Evolutionary conservation across 2,797 vertebrate genomes (phyloP).

Genomic region (Taeniopygia guttata): DNA sequence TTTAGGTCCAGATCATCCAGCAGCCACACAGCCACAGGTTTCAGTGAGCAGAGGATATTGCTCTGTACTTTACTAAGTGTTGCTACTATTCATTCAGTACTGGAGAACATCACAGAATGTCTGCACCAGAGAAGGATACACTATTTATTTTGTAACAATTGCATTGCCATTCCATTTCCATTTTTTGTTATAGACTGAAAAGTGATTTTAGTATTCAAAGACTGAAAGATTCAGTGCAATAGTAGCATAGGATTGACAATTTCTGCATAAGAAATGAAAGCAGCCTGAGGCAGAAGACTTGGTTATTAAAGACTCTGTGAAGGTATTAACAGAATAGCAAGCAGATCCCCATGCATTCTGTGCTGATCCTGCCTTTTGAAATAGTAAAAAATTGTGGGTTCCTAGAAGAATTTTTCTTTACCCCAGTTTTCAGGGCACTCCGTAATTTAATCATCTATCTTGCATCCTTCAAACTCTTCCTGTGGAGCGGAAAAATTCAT

Average conservation of each 20-base stretch:
- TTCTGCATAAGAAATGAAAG: neutral
- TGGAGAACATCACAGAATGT: neutral
- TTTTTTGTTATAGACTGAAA: neutral
- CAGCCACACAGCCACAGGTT: accelerated
- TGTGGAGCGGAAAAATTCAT: neutral
- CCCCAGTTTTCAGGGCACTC: neutral
- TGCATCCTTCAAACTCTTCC: neutral
- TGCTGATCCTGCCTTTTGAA: neutral
- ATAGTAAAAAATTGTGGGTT: neutral
- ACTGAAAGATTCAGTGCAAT: neutral
- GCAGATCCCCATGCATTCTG: neutral
- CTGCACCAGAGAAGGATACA: neutral
- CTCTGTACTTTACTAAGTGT: neutral
- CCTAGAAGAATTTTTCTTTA: neutral
- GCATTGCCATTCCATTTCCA: neutral
- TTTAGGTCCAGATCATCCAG: neutral
- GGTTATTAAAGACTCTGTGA: neutral
- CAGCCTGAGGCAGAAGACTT: neutral
- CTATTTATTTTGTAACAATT: neutral
- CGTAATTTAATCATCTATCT: neutral
- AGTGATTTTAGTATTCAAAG: neutral
- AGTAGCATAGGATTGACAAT: neutral
- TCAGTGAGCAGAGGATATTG: neutral
- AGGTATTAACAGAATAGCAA: neutral
- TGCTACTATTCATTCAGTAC: neutral